These are phyloP conservation scores for Betta splendens DNA, from an alignment of 2,797 vertebrate species.

Conservation along the genomic window DNA sequence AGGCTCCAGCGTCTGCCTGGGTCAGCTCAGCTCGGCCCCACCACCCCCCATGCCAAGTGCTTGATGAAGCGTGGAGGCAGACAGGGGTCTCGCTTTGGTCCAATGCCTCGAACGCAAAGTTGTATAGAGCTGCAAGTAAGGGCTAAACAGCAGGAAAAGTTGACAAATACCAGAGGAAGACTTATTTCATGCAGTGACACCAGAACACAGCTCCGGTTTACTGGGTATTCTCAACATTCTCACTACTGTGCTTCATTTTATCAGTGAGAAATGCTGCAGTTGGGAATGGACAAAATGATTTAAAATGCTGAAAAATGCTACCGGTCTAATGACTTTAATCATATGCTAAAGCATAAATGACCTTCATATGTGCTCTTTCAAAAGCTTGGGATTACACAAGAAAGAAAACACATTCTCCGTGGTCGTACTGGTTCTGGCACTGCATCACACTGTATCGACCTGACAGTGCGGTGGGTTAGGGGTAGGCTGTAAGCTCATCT, in stretches of 20 bases:
- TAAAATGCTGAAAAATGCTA: constrained; percentile 1
- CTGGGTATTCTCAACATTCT: too few species aligned
- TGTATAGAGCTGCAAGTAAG: constrained; percentile 29
- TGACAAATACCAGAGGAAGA: background rate
- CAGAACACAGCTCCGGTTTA: background rate
- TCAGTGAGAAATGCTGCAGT: too few species aligned
- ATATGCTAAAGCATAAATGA: constrained; percentile 29
- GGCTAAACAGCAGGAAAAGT: constrained; percentile 30
- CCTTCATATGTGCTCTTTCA: constrained; percentile 11
- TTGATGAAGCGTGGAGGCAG: constrained; percentile 52
- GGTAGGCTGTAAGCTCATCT: constrained; percentile 40
- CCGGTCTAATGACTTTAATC: constrained; percentile 8
- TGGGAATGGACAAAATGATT: background rate
- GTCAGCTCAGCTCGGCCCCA: background rate
- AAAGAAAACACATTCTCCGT: constrained; percentile 1
- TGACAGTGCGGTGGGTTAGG: constrained; percentile 40
- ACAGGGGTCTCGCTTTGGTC: constrained; percentile 22
- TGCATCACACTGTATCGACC: constrained; percentile 26
- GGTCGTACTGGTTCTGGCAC: constrained; percentile 1
- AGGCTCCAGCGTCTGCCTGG: constrained; percentile 15
- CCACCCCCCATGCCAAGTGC: constrained; percentile 14
- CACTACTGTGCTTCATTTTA: background rate
- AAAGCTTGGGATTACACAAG: constrained; percentile 16
- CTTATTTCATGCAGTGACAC: constrained; percentile 11
- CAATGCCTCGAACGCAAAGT: constrained; percentile 53